Base-by-base conservation (phyloP, 2,797 vertebrate genomes). In the Bradypodion ventrale region DNA sequence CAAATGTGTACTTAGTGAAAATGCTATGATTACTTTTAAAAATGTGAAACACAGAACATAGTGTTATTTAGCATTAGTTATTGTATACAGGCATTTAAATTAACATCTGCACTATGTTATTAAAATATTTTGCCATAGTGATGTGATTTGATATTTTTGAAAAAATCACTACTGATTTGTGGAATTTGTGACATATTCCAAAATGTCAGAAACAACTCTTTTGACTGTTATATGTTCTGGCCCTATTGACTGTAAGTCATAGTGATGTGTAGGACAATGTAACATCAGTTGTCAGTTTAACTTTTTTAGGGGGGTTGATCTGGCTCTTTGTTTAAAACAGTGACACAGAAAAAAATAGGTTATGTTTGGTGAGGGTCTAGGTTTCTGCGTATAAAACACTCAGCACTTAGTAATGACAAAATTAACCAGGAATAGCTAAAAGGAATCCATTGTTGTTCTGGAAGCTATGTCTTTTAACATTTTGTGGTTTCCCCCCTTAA, bases 401-500 rank as follows among this genome's bases (percentile, higher is more conserved):
- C 91, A 88, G 59, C 89, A 46, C 89, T 87, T 75, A 52, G 1
- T 89, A 90, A 89, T 92, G 89, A 49, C 89, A 84, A 90, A 88
- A 60, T 35, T 92, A 80, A 21, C 74, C 83, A 19, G 42, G 49
- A 76, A 80, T 89, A 62, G 70, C 37, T 88, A 89, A 91, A 84
- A 90, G 84, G 89, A 80, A 69, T 79, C 62, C 86, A 82, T 84
- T 78, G 62, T 89, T 93, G 87, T 83, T 90, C 80, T 92, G 90
- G 84, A 93, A 93, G 83, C 65, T 90, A 85, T 80, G 90, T 85
- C 87, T 92, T 92, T 83, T 16, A 78, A 92, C 92, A 63, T 88
- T 52, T 70, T 92, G 87, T 32, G 15, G 32, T 7, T 78, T 0
- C 35, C 16, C 9, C 66, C 75, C 68, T 91, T 70, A 25, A 75